Conservation (phyloP, 2,797 vertebrate genomes). For the Tokudaia muenninki region DNA sequence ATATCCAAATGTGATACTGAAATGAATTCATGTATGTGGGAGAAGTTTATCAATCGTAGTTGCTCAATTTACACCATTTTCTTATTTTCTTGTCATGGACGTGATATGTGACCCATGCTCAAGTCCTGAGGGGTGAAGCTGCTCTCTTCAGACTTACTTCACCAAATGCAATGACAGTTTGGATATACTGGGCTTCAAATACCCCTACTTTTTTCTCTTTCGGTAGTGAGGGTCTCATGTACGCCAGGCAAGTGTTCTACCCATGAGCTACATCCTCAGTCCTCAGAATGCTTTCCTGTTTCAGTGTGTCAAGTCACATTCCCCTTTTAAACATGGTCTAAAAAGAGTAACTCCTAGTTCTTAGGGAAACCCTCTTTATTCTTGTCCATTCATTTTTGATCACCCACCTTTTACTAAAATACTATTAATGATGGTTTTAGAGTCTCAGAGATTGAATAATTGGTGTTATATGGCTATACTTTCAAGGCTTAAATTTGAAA, state of each 20-base stretch:
- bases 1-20: neutral
- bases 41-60: neutral
- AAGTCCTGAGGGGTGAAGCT: constrained; percentile 9
- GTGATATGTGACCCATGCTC: neutral
- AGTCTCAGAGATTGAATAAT: constrained; percentile 1
- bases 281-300: neutral
- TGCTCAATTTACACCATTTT: neutral
- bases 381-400: neutral
- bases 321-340: neutral
- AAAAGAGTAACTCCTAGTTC: neutral
- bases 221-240: neutral
- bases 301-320: neutral
- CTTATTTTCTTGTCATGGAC: constrained; percentile 26
- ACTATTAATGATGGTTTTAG: neutral
- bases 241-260: neutral
- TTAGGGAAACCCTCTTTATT: neutral
- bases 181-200: constrained; percentile 25
- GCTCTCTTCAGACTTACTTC: neutral
- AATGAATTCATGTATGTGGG: constrained; percentile 27
- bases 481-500: constrained; percentile 41
- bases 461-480: neutral
- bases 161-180: neutral
- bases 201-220: neutral
- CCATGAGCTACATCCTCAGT: neutral
- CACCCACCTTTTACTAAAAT: constrained; percentile 12